Evolutionary conservation across 2,888 invertebrate genomes (phyloP).

Genomic region (Dastarcus helophoroides): DNA sequence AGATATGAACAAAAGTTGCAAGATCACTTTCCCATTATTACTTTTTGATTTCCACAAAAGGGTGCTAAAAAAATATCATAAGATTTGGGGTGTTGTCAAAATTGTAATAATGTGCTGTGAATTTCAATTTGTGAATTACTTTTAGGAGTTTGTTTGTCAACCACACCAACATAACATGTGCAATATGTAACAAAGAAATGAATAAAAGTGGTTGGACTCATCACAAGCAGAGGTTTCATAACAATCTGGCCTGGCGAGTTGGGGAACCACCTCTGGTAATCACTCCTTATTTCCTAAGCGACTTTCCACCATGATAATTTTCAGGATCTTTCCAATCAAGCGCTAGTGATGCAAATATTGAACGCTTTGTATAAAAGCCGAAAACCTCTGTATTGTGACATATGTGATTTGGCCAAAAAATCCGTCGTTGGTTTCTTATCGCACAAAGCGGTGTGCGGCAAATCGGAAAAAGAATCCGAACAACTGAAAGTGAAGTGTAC

Average conservation of each 20-base stretch:
- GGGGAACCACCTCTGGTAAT: conserved; percentile 43
- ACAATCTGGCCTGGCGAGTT: conserved; percentile 46
- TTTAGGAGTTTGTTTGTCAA: conserved; percentile 1
- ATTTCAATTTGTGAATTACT: neutral
- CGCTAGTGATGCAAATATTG: conserved; percentile 38
- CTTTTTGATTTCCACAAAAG: no score
- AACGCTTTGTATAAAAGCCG: conserved; percentile 36
- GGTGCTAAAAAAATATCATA: no score
- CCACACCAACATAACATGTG: conserved; percentile 32
- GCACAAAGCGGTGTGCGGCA: conserved; percentile 49
- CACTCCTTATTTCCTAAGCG: no score
- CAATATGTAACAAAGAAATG: conserved; percentile 38
- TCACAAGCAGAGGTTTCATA: conserved; percentile 44
- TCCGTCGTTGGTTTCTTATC: conserved; percentile 49
- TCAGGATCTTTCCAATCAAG: conserved; percentile 43
- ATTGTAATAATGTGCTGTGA: neutral
- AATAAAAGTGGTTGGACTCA: conserved; percentile 35
- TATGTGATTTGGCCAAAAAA: conserved; percentile 40
- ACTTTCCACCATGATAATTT: conserved; percentile 4
- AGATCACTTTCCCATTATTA: no score
- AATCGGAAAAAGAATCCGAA: conserved; percentile 41
- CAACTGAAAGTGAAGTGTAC: conserved; percentile 41
- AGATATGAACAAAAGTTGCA: no score
- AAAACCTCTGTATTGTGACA: conserved; percentile 41
- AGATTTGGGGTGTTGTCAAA: neutral